A percentile compares a stretch with the other conserved stretches of the same genome.
Evolutionary conservation across 2,888 invertebrate species (phyloP).

Genomic region (Acleris sparsana): DNA sequence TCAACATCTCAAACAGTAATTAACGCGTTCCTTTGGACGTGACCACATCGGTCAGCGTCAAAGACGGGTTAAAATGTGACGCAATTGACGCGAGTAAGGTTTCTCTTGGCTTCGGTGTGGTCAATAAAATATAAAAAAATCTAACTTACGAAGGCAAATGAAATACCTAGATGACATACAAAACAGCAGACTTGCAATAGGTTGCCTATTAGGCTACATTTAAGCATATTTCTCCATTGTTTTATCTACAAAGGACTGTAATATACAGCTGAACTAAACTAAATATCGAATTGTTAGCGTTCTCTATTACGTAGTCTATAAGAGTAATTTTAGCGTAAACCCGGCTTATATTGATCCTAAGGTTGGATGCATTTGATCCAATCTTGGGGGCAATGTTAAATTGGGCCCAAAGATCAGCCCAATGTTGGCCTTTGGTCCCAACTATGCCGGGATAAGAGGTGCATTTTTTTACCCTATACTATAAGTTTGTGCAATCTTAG

Average conservation of each 20-base stretch:
- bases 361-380: constrained; percentile 12
- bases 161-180: no score
- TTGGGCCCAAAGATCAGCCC: constrained; percentile 10
- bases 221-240: no score
- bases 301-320: constrained; percentile 14
- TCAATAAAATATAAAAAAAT: no score
- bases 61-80: no score
- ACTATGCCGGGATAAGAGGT: constrained; percentile 31
- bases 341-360: constrained; percentile 34
- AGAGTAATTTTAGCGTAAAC: constrained; percentile 20
- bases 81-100: no score
- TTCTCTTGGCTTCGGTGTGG: no score
- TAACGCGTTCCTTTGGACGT: no score
- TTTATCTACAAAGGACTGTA: not conserved
- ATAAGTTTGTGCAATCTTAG: constrained; percentile 57
- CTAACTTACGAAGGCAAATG: no score
- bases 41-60: no score
- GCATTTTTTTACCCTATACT: constrained; percentile 44
- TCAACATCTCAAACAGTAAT: no score
- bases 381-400: constrained; percentile 34
- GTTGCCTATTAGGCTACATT: no score
- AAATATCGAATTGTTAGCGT: constrained; percentile 5
- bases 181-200: no score
- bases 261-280: not conserved
- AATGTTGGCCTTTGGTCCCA: constrained; percentile 11